Percentiles rank a stretch among this genome's conserved stretches.
These are phyloP conservation scores for Gyrodactylus salaris DNA, from an alignment of 1,140 invertebrate genomes.

Conservation along the genomic window DNA sequence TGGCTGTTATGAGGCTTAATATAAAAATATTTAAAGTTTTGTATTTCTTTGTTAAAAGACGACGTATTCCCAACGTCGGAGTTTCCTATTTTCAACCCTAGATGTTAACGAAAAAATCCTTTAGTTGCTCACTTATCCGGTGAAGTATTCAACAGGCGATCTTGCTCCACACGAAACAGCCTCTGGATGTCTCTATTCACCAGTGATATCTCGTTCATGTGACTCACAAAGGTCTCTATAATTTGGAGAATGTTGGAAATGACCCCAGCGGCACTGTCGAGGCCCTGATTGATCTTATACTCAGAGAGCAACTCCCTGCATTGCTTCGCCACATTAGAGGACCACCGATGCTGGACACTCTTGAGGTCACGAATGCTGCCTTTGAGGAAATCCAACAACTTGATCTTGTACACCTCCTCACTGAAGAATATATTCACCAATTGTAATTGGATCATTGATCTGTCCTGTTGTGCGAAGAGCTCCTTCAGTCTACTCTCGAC, in stretches of 20 bases:
- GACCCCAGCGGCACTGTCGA: background rate
- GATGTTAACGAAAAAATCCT: no score
- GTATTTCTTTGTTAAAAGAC: no score
- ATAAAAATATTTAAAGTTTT: no score
- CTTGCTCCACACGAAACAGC: background rate
- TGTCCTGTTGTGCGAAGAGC: background rate
- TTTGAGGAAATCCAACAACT: background rate
- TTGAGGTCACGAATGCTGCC: background rate
- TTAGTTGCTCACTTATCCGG: background rate
- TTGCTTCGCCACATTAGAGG: no score
- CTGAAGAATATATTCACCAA: background rate
- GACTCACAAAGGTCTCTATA: background rate
- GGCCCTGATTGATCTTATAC: background rate
- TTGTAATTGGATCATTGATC: background rate
- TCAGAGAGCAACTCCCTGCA: background rate
- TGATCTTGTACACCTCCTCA: background rate
- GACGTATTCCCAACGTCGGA: no score
- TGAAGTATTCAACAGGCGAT: background rate
- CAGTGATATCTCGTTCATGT: background rate
- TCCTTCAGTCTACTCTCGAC: background rate
- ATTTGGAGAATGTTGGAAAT: background rate
- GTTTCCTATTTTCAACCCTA: no score
- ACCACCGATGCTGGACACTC: background rate
- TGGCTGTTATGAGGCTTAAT: no score
- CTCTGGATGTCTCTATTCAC: background rate